Evolutionary conservation across 2,797 vertebrate genomes (phyloP).

Genomic region (Nasua narica): DNA sequence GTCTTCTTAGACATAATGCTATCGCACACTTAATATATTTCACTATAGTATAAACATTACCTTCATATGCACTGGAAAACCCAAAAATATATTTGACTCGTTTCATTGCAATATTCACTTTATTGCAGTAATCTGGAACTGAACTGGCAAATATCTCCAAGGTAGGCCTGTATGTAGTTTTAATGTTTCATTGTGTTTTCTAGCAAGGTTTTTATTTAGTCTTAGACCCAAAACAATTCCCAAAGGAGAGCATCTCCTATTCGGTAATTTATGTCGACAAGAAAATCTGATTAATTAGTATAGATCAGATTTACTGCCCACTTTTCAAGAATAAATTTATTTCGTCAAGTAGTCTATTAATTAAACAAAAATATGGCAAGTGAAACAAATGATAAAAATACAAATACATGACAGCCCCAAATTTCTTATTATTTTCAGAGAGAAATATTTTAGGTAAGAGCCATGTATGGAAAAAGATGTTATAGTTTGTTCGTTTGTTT

Average conservation of each 20-base stretch:
- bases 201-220: conserved; percentile 11
- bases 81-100: neutral
- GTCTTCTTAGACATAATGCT: neutral
- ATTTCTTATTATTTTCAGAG: neutral
- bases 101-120: neutral
- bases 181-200: conserved; percentile 3
- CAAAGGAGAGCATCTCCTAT: conserved; percentile 18
- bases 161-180: neutral
- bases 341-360: conserved; percentile 45
- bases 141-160: neutral
- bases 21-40: neutral
- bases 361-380: neutral
- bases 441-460: neutral
- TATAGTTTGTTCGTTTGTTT: neutral
- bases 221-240: neutral
- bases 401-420: neutral
- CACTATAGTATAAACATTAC: neutral
- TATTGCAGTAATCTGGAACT: neutral
- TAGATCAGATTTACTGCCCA: conserved; percentile 31
- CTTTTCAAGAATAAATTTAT: conserved; percentile 40
- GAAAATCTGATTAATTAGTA: conserved; percentile 50
- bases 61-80: neutral
- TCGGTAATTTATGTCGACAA: conserved; percentile 47
- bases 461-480: neutral
- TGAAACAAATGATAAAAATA: conserved; percentile 9